Evolutionary conservation across 2,113 vertebrate species (phyloP).

Genomic region (Petrocephalus microphthalmus): DNA sequence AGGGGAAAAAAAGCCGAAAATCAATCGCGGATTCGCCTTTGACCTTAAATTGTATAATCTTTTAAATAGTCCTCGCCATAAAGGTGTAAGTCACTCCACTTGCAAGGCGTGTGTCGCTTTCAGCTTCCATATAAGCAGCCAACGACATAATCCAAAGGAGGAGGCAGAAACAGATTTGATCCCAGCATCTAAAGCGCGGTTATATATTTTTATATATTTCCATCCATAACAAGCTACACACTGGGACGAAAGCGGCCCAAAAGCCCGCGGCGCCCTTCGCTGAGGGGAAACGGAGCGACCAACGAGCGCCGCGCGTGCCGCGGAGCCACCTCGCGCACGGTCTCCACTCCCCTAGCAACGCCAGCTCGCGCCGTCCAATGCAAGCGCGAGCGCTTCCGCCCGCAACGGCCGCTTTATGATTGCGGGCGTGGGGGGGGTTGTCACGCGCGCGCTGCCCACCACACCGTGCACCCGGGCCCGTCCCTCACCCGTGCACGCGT

Average conservation of each 20-base stretch:
- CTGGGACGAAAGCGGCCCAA: neutral
- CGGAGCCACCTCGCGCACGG: slow-evolving; percentile 29
- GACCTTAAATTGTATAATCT: neutral
- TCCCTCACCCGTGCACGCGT: neutral
- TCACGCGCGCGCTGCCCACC: neutral
- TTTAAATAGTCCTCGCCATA: neutral
- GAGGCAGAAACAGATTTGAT: neutral
- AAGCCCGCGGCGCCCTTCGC: neutral
- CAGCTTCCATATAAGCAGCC: neutral
- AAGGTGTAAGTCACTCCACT: neutral
- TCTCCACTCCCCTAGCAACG: slow-evolving; percentile 33
- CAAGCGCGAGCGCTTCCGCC: slow-evolving; percentile 20
- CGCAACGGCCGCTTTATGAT: slow-evolving; percentile 13
- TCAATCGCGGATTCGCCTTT: neutral
- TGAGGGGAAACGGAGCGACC: neutral
- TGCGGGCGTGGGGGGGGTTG: slow-evolving; percentile 3
- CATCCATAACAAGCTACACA: neutral
- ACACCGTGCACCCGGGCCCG: neutral
- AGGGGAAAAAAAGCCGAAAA: neutral
- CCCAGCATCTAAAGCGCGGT: neutral
- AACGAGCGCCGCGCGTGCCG: neutral
- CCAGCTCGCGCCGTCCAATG: slow-evolving; percentile 36
- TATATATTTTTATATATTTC: neutral
- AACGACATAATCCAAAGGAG: neutral
- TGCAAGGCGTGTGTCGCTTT: neutral